phyloP scores from a whole-genome alignment of 2,888 invertebrate species.

The Agriopis aurantiaria region DNA sequence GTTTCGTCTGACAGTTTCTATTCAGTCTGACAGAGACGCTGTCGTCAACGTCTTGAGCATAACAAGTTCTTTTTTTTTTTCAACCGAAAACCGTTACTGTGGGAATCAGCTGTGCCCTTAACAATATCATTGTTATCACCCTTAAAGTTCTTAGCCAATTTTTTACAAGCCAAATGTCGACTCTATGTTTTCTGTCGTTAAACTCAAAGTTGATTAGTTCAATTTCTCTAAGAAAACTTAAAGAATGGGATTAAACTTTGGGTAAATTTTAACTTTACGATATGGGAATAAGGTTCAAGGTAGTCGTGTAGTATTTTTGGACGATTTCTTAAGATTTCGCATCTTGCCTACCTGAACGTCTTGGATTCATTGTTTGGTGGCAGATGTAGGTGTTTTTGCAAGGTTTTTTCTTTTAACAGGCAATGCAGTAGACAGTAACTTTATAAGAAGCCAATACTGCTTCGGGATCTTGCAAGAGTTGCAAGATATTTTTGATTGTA shows the following conservation, averaged over 20 bases:
- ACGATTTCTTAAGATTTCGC: constrained; percentile 76
- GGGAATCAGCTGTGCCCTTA: constrained; percentile 75
- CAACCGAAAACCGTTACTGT: constrained; percentile 73
- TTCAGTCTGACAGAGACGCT: too few species aligned
- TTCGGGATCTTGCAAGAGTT: background rate
- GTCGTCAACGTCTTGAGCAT: too few species aligned
- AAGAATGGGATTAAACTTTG: constrained; percentile 21
- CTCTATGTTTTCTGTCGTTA: constrained; percentile 39
- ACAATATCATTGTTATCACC: constrained; percentile 46
- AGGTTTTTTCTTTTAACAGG: constrained; percentile 30
- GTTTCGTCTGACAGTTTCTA: too few species aligned
- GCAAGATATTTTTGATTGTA: background rate
- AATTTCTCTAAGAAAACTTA: constrained; percentile 16
- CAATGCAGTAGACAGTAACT: background rate
- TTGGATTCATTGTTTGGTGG: constrained; percentile 64
- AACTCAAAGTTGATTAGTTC: constrained; percentile 4
- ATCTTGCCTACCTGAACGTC: constrained; percentile 83
- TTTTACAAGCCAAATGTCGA: constrained; percentile 44
- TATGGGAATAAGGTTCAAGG: constrained; percentile 37
- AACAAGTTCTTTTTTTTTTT: constrained; percentile 38
- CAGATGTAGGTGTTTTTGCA: constrained; percentile 61
- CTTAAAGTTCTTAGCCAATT: constrained; percentile 59
- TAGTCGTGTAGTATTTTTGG: constrained; percentile 39
- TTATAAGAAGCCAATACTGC: background rate
- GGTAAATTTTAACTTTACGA: constrained; percentile 37